Conservation (phyloP, 2,797 vertebrate genomes). For the Propithecus perrieri region DNA sequence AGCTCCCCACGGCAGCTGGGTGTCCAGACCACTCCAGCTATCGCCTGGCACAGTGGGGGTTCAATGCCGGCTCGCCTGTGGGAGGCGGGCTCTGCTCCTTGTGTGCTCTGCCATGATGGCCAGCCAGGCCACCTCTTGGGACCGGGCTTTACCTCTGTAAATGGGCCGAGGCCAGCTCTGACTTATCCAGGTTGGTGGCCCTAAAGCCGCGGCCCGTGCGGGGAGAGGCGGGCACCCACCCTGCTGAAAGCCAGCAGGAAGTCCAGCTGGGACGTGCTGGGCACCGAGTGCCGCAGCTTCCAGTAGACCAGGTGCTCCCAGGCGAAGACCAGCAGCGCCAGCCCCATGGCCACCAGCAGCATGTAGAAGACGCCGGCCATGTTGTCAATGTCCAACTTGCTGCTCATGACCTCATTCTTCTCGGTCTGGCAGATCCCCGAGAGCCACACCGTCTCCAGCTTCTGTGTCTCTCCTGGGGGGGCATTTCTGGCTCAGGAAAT, state of each 20-base stretch:
- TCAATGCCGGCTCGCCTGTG: rapidly evolving
- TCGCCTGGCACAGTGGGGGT: not conserved
- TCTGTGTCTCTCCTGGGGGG: constrained; percentile 95
- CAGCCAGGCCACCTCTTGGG: not conserved
- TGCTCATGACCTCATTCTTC: constrained; percentile 99
- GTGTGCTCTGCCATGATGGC: not conserved
- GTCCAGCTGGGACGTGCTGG: constrained; percentile 90
- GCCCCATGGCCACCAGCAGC: constrained; percentile 99
- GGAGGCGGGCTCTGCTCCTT: not conserved
- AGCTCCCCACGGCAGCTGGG: not conserved
- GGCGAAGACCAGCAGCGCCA: constrained; percentile 97
- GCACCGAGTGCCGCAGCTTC: constrained; percentile 94
- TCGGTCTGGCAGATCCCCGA: constrained; percentile 99
- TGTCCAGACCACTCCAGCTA: not conserved
- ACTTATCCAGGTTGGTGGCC: not conserved
- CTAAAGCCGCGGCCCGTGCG: not conserved
- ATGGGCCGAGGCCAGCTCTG: not conserved
- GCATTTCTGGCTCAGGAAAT: not conserved
- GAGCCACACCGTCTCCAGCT: constrained; percentile 97
- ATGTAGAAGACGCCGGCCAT: constrained; percentile 99
- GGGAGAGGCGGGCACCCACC: constrained; percentile 84
- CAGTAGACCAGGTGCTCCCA: constrained; percentile 99
- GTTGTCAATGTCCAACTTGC: constrained; percentile 99
- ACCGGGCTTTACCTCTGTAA: not conserved
- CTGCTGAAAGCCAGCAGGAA: constrained; percentile 96